These are phyloP conservation scores for Arrhamphus sclerolepis DNA, from an alignment of 2,797 vertebrate species.

Conservation along the genomic window DNA sequence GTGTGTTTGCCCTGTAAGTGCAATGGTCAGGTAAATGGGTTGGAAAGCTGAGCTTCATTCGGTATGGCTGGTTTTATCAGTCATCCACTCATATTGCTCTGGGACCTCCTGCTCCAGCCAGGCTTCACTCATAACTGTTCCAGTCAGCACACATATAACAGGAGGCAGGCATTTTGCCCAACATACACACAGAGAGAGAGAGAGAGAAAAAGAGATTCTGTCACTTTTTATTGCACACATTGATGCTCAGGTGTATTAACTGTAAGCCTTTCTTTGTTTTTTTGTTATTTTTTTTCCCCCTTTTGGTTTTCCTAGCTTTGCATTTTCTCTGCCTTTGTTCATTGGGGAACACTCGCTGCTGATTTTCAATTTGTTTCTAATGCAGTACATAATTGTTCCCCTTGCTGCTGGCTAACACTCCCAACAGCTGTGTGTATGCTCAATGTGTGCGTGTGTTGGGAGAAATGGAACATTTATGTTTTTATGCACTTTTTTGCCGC, in stretches of 20 bases:
- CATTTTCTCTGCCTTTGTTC: conserved; percentile 63
- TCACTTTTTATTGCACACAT: conserved; percentile 23
- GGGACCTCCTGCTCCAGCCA: conserved; percentile 59
- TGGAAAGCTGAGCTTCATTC: conserved; percentile 32
- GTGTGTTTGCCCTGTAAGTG: conserved; percentile 4
- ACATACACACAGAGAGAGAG: conserved; percentile 14
- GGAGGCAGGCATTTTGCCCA: conserved; percentile 25
- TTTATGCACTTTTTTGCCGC: conserved; percentile 23
- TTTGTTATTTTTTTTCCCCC: conserved; percentile 23
- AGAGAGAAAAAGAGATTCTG: too few species aligned
- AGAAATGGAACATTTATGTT: conserved; percentile 20
- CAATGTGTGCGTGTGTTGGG: conserved; percentile 10
- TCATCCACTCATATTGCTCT: conserved; percentile 63
- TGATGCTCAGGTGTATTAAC: conserved; percentile 48
- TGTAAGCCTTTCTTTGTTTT: conserved; percentile 51
- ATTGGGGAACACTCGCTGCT: conserved; percentile 62
- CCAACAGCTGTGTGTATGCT: conserved; percentile 43
- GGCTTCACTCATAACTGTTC: conserved; percentile 57
- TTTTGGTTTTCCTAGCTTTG: conserved; percentile 50
- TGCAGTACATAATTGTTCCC: conserved; percentile 69
- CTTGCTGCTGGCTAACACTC: conserved; percentile 44
- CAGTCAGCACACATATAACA: conserved; percentile 72
- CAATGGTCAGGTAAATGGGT: conserved; percentile 24
- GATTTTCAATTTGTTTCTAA: conserved; percentile 78
- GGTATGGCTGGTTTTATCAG: conserved; percentile 37